phyloP scores from a whole-genome alignment of 2,888 invertebrate species.

The Nasonia oneida region DNA sequence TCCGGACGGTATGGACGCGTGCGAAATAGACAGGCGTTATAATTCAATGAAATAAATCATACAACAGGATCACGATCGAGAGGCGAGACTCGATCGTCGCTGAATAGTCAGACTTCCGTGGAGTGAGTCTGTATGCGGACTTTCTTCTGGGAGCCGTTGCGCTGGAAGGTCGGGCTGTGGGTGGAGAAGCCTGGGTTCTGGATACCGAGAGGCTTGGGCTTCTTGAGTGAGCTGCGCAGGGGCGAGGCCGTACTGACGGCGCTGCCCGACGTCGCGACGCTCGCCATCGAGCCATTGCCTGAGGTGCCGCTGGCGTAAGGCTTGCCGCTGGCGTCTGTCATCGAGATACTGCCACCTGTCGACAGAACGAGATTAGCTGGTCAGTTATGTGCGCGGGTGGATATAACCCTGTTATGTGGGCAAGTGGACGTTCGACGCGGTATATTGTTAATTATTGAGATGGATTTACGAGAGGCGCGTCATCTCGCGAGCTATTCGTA shows the following conservation, averaged over 20 bases:
- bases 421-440: too few species aligned
- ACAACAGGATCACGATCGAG: background rate
- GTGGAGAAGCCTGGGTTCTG: constrained; percentile 93
- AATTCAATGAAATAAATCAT: too few species aligned
- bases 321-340: constrained; percentile 93
- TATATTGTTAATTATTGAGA: too few species aligned
- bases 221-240: constrained; percentile 90
- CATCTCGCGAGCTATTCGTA: too few species aligned
- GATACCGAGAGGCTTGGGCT: constrained; percentile 90
- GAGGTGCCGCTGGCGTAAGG: constrained; percentile 84
- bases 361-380: constrained; percentile 39
- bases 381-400: background rate
- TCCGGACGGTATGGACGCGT: background rate
- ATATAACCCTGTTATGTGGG: background rate
- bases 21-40: too few species aligned
- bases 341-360: constrained; percentile 85
- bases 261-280: constrained; percentile 78
- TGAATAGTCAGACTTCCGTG: constrained; percentile 86
- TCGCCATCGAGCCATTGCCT: constrained; percentile 81
- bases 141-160: constrained; percentile 94
- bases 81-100: background rate
- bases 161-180: constrained; percentile 89
- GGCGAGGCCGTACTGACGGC: constrained; percentile 82
- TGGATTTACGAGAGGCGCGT: too few species aligned
- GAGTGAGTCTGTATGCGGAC: constrained; percentile 95